Evolutionary conservation across 1,140 invertebrate species (phyloP).

Genomic region (Dufourea novaeangliae): DNA sequence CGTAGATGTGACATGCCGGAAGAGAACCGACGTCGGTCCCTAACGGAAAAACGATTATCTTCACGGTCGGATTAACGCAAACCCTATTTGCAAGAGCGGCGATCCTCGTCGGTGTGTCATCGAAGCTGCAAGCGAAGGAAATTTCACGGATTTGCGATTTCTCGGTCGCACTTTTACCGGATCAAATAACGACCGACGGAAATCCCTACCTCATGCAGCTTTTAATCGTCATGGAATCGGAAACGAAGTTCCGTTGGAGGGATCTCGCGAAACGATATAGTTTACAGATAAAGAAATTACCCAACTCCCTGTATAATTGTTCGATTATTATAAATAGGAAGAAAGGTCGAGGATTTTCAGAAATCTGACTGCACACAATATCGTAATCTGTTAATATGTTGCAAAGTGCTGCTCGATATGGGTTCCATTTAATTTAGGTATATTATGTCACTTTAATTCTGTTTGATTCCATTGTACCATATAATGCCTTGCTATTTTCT

Average conservation of each 20-base stretch:
- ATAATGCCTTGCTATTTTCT: too few species aligned
- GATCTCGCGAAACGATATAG: neutral
- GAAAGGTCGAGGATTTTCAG: too few species aligned
- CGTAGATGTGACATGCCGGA: conserved; percentile 40
- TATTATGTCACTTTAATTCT: too few species aligned
- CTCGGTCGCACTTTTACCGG: conserved; percentile 18
- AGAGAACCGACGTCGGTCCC: conserved; percentile 49
- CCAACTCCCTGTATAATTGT: neutral
- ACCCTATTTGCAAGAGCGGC: conserved; percentile 54
- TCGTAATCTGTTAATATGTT: too few species aligned
- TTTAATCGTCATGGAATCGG: neutral
- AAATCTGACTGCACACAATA: too few species aligned
- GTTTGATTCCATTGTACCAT: too few species aligned
- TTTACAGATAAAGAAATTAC: too few species aligned
- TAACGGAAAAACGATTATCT: conserved; percentile 68
- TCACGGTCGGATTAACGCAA: conserved; percentile 59
- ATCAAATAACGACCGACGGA: neutral
- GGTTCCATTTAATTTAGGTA: too few species aligned
- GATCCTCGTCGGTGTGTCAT: conserved; percentile 40
- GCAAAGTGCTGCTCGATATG: too few species aligned
- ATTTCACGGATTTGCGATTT: conserved; percentile 50
- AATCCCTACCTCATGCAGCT: neutral
- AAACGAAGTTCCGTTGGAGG: neutral
- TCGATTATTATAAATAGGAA: neutral
- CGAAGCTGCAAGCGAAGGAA: conserved; percentile 49